phyloP scores from a whole-genome alignment of 2,888 invertebrate genomes.

The Polydrusus pterygomalis region DNA sequence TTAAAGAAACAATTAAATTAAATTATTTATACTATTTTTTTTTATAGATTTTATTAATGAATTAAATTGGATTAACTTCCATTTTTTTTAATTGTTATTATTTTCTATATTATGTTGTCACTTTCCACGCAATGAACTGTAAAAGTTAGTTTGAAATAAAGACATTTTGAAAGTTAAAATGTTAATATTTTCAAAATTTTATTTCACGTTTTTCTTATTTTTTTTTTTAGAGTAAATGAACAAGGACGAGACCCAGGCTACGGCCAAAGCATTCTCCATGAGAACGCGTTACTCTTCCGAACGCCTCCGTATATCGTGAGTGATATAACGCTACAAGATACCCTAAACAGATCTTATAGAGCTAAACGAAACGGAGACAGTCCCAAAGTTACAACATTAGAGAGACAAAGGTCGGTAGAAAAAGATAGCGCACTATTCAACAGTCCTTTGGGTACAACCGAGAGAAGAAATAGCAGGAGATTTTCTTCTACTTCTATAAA shows the following conservation, averaged over 20 bases:
- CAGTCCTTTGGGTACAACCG: slow-evolving; percentile 70
- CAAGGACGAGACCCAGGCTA: slow-evolving; percentile 90
- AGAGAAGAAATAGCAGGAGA: slow-evolving; percentile 72
- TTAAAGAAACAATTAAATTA: no score
- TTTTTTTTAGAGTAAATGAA: slow-evolving; percentile 78
- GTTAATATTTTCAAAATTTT: background rate
- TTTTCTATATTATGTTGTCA: no score
- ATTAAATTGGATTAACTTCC: no score
- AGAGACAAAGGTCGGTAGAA: slow-evolving; percentile 61
- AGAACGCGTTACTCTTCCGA: slow-evolving; percentile 90
- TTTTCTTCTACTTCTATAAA: slow-evolving; percentile 79
- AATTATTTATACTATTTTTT: no score
- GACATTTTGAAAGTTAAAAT: no score
- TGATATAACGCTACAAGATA: slow-evolving; percentile 84
- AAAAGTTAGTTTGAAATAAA: no score
- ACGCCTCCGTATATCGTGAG: slow-evolving; percentile 90
- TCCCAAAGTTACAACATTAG: slow-evolving; percentile 60
- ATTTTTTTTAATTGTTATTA: no score
- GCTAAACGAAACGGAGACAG: slow-evolving; percentile 60
- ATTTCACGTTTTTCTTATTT: background rate
- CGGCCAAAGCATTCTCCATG: slow-evolving; percentile 94
- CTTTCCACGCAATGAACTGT: no score
- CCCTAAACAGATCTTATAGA: slow-evolving; percentile 61
- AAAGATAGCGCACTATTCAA: slow-evolving; percentile 65
- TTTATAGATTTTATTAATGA: no score